Evolutionary conservation across 2,113 vertebrate species (phyloP), one percentile per base, ranked within the genome.

Genomic region (Lasiurus borealis): DNA sequence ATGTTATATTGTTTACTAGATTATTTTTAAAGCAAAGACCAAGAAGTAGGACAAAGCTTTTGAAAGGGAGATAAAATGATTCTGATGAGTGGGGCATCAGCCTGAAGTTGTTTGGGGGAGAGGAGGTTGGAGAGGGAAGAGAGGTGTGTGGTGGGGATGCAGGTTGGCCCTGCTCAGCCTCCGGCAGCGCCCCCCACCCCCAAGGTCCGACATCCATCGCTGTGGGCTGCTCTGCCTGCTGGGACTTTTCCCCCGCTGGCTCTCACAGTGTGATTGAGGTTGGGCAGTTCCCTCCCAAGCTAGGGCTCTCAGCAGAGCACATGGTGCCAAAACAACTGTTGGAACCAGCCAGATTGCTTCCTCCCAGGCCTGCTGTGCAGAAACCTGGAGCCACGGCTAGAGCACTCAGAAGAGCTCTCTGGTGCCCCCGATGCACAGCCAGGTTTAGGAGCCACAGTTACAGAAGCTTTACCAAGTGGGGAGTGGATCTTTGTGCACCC

Each of bases 21-120:
- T 91, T 85, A 36, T 71, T 80, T 85, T 87, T 77, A 96, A 85
- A 89, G 80, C 66, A 34, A 85, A 93, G 18, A 92, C 69, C 80
- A 91, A 92, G 94, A 85, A 90, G 80, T 68, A 86, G 29, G 13
- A 13, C 36, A 71, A n/a, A 71, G 19, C 29, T 84, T 95, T 87
- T 15, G 27, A 81, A 95, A 75, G 29, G 10, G 44, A 31, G 19
- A 75, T 46, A 82, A 82, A 29, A 19, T 57, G 54, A 50, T 57
- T 73, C 59, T 76, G 73, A 44, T 72, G 40, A 46, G 12, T 1
- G 9, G 40, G n/a, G 7, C 12, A 36, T n/a, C 48, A 40, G 9
- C n/a, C 36, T 85, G 46, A 46, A 59, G 40, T 31, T 44, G 5
- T 81, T n/a, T 7, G 15, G 64, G 21, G 6, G 10, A 4, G 54